phyloP scores from a whole-genome alignment of 2,888 invertebrate genomes.

The Tridacna crocea region DNA sequence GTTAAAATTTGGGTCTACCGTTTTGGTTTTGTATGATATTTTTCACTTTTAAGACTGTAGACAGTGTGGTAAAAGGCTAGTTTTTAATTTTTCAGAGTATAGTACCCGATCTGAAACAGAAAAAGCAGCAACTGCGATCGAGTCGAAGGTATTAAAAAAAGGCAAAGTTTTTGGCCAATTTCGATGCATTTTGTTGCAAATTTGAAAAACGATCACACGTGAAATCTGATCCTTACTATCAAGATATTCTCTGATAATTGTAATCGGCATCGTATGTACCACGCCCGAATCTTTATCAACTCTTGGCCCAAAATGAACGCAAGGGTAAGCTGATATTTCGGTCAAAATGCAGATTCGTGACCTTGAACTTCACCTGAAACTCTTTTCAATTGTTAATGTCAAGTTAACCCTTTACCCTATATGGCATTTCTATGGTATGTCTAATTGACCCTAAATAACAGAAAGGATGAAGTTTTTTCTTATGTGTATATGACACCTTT shows the following conservation, averaged over 20 bases:
- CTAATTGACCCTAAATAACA: too few relatives aligned
- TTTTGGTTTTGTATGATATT: too few relatives aligned
- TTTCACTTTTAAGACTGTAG: too few relatives aligned
- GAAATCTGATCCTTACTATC: background rate
- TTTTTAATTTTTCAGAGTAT: too few relatives aligned
- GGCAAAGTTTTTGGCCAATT: background rate
- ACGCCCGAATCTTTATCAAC: constrained; percentile 5
- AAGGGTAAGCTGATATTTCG: background rate
- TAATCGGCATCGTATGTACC: background rate
- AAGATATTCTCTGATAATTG: background rate
- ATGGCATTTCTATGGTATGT: too few relatives aligned
- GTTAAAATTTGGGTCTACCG: too few relatives aligned
- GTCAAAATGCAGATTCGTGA: background rate
- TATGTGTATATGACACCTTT: too few relatives aligned
- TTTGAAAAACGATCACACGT: too few relatives aligned
- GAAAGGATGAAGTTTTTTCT: too few relatives aligned
- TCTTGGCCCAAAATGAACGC: constrained; percentile 1
- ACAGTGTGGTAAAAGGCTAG: too few relatives aligned
- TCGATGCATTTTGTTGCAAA: background rate
- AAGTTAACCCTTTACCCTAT: too few relatives aligned
- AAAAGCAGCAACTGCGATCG: background rate
- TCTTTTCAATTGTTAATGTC: too few relatives aligned
- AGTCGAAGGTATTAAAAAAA: background rate
- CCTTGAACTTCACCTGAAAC: background rate
- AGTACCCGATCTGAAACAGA: background rate